These are phyloP conservation scores for Tenualosa ilisha DNA, from an alignment of 2,797 vertebrate genomes.

Conservation along the genomic window DNA sequence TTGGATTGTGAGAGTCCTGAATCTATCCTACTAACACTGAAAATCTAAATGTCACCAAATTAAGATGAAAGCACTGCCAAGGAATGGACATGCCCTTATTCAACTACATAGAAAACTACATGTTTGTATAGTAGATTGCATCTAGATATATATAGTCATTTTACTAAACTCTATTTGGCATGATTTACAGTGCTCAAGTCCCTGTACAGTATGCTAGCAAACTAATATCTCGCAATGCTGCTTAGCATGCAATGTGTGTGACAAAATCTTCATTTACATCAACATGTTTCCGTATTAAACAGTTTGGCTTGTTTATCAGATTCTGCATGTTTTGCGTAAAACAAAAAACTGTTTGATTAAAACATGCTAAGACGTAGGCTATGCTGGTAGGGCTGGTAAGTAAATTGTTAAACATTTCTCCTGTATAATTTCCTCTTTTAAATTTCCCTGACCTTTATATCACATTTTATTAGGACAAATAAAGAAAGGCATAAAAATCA, in stretches of 20 bases:
- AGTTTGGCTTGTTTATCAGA: constrained; percentile 23
- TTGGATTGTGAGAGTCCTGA: not conserved
- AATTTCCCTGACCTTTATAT: constrained; percentile 4
- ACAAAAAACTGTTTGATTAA: constrained; percentile 17
- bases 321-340: not conserved
- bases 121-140: not conserved
- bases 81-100: constrained; percentile 6
- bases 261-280: constrained; percentile 17
- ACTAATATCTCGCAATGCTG: constrained; percentile 20
- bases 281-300: not conserved
- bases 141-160: constrained; percentile 14
- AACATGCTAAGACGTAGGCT: constrained; percentile 28
- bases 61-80: constrained; percentile 3
- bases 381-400: constrained; percentile 37
- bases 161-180: constrained; percentile 23
- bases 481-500: constrained; percentile 27
- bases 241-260: constrained; percentile 15
- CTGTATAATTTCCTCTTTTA: constrained; percentile 15
- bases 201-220: constrained; percentile 23
- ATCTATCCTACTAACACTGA: not conserved
- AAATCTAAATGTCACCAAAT: constrained; percentile 9
- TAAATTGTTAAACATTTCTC: not conserved
- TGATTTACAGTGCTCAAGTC: constrained; percentile 24
- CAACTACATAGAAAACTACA: constrained; percentile 11
- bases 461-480: constrained; percentile 8